These are phyloP conservation scores for Athrips mouffetella DNA, from an alignment of 2,888 invertebrate species.

Conservation along the genomic window DNA sequence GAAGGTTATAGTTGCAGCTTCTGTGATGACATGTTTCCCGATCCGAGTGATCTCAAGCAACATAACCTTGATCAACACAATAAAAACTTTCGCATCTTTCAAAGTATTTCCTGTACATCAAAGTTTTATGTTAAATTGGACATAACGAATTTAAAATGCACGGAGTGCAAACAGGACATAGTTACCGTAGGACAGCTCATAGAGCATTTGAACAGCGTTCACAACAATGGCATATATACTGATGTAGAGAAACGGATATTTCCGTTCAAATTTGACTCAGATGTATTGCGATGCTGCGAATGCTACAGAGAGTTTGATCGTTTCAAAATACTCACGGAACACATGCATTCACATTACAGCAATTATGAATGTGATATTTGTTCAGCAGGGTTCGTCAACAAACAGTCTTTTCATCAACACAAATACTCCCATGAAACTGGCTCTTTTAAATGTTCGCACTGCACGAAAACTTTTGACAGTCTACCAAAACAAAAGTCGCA, in stretches of 20 bases:
- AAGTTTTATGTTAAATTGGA: conserved; percentile 42
- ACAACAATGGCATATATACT: too few relatives aligned
- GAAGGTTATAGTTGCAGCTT: conserved; percentile 8
- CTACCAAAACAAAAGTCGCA: conserved; percentile 30
- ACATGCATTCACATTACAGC: too few relatives aligned
- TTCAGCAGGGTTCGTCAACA: conserved; percentile 31
- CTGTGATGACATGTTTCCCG: not conserved
- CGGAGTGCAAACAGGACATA: too few relatives aligned
- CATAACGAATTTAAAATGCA: too few relatives aligned
- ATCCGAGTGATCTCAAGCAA: conserved; percentile 3
- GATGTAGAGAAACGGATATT: too few relatives aligned
- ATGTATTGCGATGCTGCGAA: too few relatives aligned
- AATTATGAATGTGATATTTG: too few relatives aligned
- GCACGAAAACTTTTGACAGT: conserved; percentile 42
- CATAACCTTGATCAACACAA: conserved; percentile 31
- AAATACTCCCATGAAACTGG: conserved; percentile 24
- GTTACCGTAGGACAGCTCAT: too few relatives aligned
- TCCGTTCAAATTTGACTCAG: too few relatives aligned
- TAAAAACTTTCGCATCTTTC: conserved; percentile 28
- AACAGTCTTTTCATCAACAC: conserved; percentile 10
- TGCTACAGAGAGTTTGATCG: too few relatives aligned
- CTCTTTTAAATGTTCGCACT: conserved; percentile 43
- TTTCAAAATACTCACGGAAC: too few relatives aligned
- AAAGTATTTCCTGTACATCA: conserved; percentile 30
- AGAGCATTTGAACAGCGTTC: too few relatives aligned